Base-by-base conservation (phyloP, 2,888 invertebrate species). In the Drosophila mettleri region DNA sequence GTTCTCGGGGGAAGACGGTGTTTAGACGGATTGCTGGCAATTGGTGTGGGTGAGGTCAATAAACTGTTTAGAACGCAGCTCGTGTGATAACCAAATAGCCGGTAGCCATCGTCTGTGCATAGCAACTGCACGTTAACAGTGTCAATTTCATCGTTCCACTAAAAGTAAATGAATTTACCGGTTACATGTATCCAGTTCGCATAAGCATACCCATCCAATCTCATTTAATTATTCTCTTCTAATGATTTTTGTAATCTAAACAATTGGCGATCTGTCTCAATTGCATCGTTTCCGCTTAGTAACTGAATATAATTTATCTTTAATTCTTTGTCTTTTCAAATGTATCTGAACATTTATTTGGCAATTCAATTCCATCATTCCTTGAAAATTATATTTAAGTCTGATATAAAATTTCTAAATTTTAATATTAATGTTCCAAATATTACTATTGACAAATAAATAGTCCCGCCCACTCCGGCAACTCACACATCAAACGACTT, bases 41-140 rank as follows among this genome's bases (percentile, higher is more conserved):
- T 53, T 39, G 53, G 33, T n/a, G 63, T 33, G 1, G 24, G 9
- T 36, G 49, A 55, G 66, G 49, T 66, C 65, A 65, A 48, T 24
- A 43, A 58, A 67, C 58, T 58, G 16, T 24, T 16, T 10, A 9
- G n/a, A 22, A 48, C 20, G 34, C 61, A 49, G 20, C 14, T 39
- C 14, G 24, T 18, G 12, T 18, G 14, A 39, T 12, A 16, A 31
- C 45, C 55, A 27, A 36, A 18, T 48, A n/a, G 27, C 27, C 34
- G 34, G 9, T 7, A 33, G 9, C 33, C 16, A 18, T 43, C 16
- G 18, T 14, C 24, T 22, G 39, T 20, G n/a, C 39, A n/a, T 20
- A 2, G 12, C 2, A 8, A 14, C 18, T 18, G 18, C 46, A 20
- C 12, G 36, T 12, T 12, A 27, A 20, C 27, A 9, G 39, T 41